A percentile compares a stretch with the other conserved stretches of the same genome.
Evolutionary conservation across 2,797 vertebrate species (phyloP).

Genomic region (Sebastes nivosus): DNA sequence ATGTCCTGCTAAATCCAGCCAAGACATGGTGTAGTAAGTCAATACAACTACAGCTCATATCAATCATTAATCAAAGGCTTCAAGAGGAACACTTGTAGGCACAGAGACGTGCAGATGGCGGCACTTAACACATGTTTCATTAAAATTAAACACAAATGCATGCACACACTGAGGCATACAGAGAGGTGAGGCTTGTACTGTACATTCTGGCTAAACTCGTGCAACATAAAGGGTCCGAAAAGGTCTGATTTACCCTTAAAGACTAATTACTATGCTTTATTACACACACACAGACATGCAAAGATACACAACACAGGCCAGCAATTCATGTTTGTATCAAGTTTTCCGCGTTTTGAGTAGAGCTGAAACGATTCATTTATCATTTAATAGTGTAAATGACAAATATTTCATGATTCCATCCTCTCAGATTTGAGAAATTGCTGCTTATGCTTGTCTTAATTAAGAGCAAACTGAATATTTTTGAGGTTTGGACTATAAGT

Average conservation of each 20-base stretch:
- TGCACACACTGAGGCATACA: background rate
- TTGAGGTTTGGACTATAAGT: background rate
- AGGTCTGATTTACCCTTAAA: too few relatives aligned
- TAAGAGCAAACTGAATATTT: too few relatives aligned
- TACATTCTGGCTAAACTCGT: background rate
- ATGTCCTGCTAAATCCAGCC: constrained; percentile 49
- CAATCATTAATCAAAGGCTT: constrained; percentile 61
- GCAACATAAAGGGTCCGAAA: background rate
- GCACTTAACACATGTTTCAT: background rate
- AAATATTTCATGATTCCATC: background rate
- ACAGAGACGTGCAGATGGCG: too few relatives aligned
- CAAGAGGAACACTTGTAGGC: background rate
- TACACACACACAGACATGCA: background rate
- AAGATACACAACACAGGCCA: background rate
- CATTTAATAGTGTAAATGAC: background rate
- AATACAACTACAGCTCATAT: constrained; percentile 23
- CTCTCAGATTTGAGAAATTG: too few relatives aligned
- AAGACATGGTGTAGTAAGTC: constrained; percentile 21
- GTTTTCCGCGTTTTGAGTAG: background rate
- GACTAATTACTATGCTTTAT: too few relatives aligned
- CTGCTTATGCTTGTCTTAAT: too few relatives aligned
- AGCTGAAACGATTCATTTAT: background rate
- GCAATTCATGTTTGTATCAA: background rate
- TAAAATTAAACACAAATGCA: background rate
- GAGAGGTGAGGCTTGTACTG: background rate